These are phyloP conservation scores for Cataglyphis hispanica DNA, from an alignment of 1,140 invertebrate species.

Conservation along the genomic window DNA sequence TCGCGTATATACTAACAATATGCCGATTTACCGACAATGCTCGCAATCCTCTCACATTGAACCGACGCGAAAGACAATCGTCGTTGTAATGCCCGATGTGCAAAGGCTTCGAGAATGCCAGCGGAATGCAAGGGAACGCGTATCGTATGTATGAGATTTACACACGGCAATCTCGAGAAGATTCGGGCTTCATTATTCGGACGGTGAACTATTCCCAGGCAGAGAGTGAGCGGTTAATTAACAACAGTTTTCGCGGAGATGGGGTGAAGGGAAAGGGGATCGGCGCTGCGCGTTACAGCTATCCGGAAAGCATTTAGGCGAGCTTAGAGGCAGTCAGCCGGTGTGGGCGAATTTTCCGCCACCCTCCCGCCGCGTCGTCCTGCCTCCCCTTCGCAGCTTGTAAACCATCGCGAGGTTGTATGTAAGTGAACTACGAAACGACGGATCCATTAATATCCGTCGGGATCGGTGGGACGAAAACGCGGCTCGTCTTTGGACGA, in stretches of 20 bases:
- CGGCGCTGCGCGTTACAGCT: slow-evolving; percentile 4
- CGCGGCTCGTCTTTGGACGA: slow-evolving; percentile 70
- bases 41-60: slow-evolving; percentile 27
- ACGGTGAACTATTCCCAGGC: slow-evolving; percentile 22
- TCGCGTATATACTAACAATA: slow-evolving; percentile 19
- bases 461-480: slow-evolving; percentile 72
- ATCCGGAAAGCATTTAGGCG: slow-evolving; percentile 57
- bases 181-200: slow-evolving; percentile 47
- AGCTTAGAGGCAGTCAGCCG: slow-evolving; percentile 39
- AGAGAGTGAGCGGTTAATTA: slow-evolving; percentile 62
- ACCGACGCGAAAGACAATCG: slow-evolving; percentile 24
- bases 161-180: slow-evolving; percentile 18
- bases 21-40: slow-evolving; percentile 27
- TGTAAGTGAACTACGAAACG: slow-evolving; percentile 55
- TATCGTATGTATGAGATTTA: slow-evolving; percentile 27
- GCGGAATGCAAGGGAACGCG: background rate
- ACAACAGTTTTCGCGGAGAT: slow-evolving; percentile 37
- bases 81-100: background rate
- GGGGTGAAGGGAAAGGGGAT: background rate
- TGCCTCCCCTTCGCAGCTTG: slow-evolving; percentile 20
- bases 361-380: background rate
- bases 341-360: background rate
- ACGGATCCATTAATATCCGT: slow-evolving; percentile 80
- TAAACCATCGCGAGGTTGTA: slow-evolving; percentile 33
- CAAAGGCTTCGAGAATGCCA: slow-evolving; percentile 3